A percentile compares a stretch with the other conserved stretches of the same genome.
Conservation (phyloP, 2,113 vertebrate species). For the Corynorhinus townsendii region DNA sequence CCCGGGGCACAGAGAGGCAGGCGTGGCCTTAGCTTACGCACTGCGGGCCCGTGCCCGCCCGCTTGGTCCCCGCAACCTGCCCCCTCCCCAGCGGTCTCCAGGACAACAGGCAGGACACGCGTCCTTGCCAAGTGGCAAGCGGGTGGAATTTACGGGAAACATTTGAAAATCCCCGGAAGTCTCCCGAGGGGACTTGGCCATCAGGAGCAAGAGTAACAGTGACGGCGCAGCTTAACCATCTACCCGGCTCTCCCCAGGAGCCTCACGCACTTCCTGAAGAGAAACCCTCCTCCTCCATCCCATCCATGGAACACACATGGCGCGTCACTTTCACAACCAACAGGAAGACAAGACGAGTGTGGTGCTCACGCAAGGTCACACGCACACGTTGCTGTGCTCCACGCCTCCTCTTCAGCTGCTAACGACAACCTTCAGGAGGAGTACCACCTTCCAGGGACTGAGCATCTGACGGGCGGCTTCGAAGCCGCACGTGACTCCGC, state of each 20-base stretch:
- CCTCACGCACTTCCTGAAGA: background rate
- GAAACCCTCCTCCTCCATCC: background rate
- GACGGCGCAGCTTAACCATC: rapidly evolving
- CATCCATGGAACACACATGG: slow-evolving; percentile 48
- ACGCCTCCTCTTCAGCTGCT: background rate
- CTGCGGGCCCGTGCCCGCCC: rapidly evolving
- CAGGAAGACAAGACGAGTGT: background rate
- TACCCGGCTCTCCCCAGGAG: background rate
- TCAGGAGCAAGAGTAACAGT: background rate
- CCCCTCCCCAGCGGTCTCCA: rapidly evolving
- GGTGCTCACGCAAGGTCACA: background rate
- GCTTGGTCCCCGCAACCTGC: background rate
- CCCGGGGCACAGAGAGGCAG: no score
- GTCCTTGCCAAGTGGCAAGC: rapidly evolving
- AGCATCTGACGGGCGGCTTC: background rate
- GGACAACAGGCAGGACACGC: rapidly evolving
- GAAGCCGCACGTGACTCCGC: background rate
- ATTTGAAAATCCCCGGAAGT: background rate
- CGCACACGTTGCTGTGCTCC: background rate
- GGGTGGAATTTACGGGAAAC: background rate
- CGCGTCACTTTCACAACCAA: slow-evolving; percentile 14
- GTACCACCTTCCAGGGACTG: background rate
- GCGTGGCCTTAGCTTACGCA: background rate
- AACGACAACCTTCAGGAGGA: background rate
- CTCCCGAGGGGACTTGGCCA: background rate